Base-by-base conservation (phyloP, 2,888 invertebrate genomes). In the Brachyptera putata region DNA sequence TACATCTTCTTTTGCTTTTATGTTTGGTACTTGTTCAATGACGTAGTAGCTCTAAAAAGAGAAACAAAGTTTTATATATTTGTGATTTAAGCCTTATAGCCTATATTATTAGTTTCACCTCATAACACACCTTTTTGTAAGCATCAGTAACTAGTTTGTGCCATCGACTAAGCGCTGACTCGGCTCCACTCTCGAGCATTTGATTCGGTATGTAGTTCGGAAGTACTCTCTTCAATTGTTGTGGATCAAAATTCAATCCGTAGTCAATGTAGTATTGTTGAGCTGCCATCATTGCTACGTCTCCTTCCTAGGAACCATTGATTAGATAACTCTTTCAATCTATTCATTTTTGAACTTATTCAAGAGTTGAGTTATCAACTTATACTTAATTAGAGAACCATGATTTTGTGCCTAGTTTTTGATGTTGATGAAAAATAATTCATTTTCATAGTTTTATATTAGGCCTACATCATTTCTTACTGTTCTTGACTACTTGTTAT, bases 211-310 rank as follows among this genome's bases (percentile, higher is more conserved):
- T 84, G 72, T 91, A 93, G 68, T 87, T 85, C 0, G 86, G 85
- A 24, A 94, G 80, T 41, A 87, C 80, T 66, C 81, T 81, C 69
- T 85, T 82, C 46, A 94, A 74, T 22, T 87, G 78, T 67, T 87
- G 86, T 11, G 80, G 77, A 68, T 86, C 83, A 69, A 91, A 77
- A 24, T 80, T 79, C 0, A 79, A 71, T 0, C 91, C 90, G 70
- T 84, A 81, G 69, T 95, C 94, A 22, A 95, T 82, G 70, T 90
- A 95, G 74, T 92, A 92, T 74, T 95, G 91, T 70, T 95, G 88
- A 1, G 95, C 93, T 39, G 91, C 88, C 50, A 96, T 81, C 80
- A 90, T 87, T 0, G 93, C 91, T 57, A 95, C 78, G 70, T 95
- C 94, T 66, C 86, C 87, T 72, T 95, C 93, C 68, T 80, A 67